phyloP scores from a whole-genome alignment of 2,888 invertebrate genomes.

The Amblyjoppa fuscipennis region DNA sequence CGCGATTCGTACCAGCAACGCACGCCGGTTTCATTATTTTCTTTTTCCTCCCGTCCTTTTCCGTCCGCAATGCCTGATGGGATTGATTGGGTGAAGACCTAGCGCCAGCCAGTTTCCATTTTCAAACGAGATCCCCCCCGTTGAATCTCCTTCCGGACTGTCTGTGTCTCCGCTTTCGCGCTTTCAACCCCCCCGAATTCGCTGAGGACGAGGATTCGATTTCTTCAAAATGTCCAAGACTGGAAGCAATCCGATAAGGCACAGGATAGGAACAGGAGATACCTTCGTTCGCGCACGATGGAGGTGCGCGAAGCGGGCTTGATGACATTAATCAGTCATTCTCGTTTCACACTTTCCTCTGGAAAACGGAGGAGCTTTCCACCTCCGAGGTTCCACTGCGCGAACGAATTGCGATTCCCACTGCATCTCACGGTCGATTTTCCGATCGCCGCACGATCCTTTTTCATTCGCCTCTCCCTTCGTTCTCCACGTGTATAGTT shows the following conservation, averaged over 20 bases:
- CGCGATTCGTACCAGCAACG: conserved; percentile 32
- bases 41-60: conserved; percentile 7
- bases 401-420: conserved; percentile 28
- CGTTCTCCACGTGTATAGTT: not conserved
- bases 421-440: conserved; percentile 13
- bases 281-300: not conserved
- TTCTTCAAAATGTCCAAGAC: conserved; percentile 38
- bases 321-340: conserved; percentile 57
- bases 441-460: conserved; percentile 24
- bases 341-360: conserved; percentile 43
- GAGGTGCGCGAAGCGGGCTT: not conserved
- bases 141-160: conserved; percentile 17
- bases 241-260: conserved; percentile 6
- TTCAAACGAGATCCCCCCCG: conserved; percentile 28
- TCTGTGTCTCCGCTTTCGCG: not conserved
- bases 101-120: not conserved
- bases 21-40: conserved; percentile 15
- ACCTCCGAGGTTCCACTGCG: not conserved
- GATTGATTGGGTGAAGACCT: conserved; percentile 1
- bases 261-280: conserved; percentile 5
- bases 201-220: conserved; percentile 29
- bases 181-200: conserved; percentile 34
- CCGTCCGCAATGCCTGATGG: conserved; percentile 36
- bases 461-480: not conserved
- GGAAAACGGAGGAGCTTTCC: conserved; percentile 20